Evolutionary conservation across 2,797 vertebrate genomes (phyloP).

Genomic region (Sandelia bainsii): DNA sequence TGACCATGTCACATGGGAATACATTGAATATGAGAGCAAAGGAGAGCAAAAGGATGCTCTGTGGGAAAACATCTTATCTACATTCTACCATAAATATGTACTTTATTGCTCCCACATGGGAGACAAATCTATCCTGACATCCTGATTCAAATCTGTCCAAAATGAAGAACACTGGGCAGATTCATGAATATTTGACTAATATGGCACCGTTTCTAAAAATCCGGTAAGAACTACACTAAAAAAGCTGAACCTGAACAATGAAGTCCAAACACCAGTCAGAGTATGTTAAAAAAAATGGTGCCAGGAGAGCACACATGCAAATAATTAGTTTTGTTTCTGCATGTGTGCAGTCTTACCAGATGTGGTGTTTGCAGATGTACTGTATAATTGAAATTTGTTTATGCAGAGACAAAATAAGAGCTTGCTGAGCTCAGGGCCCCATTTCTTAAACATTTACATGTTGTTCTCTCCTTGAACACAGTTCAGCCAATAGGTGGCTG

Average conservation of each 20-base stretch:
- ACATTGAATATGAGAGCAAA: neutral
- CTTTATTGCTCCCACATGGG: neutral
- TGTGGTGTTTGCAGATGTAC: neutral
- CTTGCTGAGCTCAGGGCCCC: neutral
- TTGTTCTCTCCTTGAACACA: neutral
- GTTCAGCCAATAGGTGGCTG: constrained; percentile 11
- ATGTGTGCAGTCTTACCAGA: neutral
- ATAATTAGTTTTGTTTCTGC: neutral
- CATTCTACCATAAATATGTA: constrained; percentile 6
- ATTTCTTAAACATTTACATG: constrained; percentile 25
- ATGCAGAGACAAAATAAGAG: constrained; percentile 14
- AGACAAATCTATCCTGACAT: neutral
- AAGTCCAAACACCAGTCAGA: neutral
- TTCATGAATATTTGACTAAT: neutral
- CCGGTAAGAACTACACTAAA: neutral
- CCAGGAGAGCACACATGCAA: neutral
- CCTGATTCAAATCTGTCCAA: neutral
- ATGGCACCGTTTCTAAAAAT: neutral
- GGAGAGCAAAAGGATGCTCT: neutral
- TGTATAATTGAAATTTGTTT: constrained; percentile 15
- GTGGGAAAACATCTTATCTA: neutral
- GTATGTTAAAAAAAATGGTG: neutral
- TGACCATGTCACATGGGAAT: neutral
- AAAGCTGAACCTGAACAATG: neutral
- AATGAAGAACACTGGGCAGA: neutral